Conservation (phyloP, 2,888 invertebrate species). For the Rapana venosa region DNA sequence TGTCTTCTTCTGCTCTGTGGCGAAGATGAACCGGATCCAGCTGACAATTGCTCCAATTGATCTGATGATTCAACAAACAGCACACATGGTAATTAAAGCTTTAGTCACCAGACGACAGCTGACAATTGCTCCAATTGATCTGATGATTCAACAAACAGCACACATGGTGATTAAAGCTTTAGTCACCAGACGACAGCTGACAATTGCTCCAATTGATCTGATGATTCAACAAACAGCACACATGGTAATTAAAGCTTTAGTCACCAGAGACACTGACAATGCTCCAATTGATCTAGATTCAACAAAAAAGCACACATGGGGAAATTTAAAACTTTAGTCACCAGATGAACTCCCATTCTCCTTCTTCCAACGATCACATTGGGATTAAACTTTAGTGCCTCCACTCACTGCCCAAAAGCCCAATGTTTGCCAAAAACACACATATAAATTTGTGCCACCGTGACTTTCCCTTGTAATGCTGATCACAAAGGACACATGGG, state of each 20-base stretch:
- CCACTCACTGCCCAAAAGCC: too few species aligned
- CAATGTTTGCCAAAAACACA: too few species aligned
- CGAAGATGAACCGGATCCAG: slow-evolving; percentile 93
- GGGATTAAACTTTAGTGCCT: too few species aligned
- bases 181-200: slow-evolving; percentile 83
- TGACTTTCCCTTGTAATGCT: too few species aligned
- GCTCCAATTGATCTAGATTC: slow-evolving; percentile 87
- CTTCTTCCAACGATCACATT: too few species aligned
- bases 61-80: slow-evolving; percentile 73
- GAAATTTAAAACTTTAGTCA: neutral
- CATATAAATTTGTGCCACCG: too few species aligned
- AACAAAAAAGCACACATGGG: neutral
- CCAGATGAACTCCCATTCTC: too few species aligned
- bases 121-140: slow-evolving; percentile 91
- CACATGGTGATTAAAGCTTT: neutral
- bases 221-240: neutral
- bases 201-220: slow-evolving; percentile 89
- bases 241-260: neutral
- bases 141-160: slow-evolving; percentile 36
- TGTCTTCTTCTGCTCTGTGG: slow-evolving; percentile 95
- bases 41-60: slow-evolving; percentile 92
- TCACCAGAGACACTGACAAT: slow-evolving; percentile 85
- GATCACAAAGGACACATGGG: too few species aligned
- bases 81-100: neutral
- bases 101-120: slow-evolving; percentile 82